Evolutionary conservation across 2,888 invertebrate species (phyloP), one percentile per base, ranked within the genome.

Genomic region (Drosophila anomalata): DNA sequence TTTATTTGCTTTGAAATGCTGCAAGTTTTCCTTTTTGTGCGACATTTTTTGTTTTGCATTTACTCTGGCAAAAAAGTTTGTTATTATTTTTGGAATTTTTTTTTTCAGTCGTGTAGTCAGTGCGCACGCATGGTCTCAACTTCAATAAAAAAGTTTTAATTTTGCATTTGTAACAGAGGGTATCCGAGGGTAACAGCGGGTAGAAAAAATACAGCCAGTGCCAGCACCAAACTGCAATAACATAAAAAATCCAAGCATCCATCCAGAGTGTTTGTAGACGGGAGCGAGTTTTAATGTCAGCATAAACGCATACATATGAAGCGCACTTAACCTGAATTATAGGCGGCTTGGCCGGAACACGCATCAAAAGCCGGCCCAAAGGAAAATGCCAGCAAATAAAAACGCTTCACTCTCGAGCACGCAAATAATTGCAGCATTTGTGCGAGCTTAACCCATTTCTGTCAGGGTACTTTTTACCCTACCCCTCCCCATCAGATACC

Each of bases 351-450:
- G 54, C 44, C 31, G 61, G 26, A 48, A 39, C 65, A 65, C 53
- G 57, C 59, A 66, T 55, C 41, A 31, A 39, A 47, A 41, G 52
- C 17, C 39, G 31, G 52, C 36, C 36, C 36, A 36, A 36, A n/a
- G 51, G 22, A 44, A 44, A 36, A 52, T 39, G 41, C 29, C 8
- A 53, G 73, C 54, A 77, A 72, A 78, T 68, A 74, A 75, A 78
- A 79, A 77, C 65, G 52, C 79, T 82, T 59, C 54, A 76, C 72
- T 65, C 67, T 77, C 62, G 78, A 70, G 82, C 82, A 81, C 68
- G 80, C 80, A 82, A 82, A 82, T 82, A 81, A 83, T 82, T 83
- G 84, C 80, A 54, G 82, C 75, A 72, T 84, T 82, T 82, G 81
- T 79, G 71, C 51, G 73, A 75, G 81, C 77, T 81, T 81, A 84